Percentiles rank a stretch among this genome's conserved stretches.
These are phyloP conservation scores for Ormyrus labotus DNA, from an alignment of 2,888 invertebrate species.

Conservation along the genomic window DNA sequence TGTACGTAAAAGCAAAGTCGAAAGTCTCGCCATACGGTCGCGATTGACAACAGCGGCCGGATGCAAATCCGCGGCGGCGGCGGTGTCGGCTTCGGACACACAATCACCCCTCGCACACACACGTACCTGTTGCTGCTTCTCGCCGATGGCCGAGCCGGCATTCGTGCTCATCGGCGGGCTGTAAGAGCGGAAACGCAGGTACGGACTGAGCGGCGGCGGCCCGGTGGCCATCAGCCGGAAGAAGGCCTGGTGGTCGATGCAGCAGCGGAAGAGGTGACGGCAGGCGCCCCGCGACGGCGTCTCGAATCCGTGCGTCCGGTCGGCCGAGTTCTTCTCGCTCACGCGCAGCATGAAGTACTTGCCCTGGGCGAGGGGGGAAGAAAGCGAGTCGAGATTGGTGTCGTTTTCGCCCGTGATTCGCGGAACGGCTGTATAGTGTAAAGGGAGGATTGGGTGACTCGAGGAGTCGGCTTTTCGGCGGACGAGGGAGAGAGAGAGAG, in stretches of 20 bases:
- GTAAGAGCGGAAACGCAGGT: slow-evolving; percentile 74
- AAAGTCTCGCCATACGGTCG: no score
- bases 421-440: background rate
- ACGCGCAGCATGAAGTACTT: slow-evolving; percentile 97
- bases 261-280: slow-evolving; percentile 97
- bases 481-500: no score
- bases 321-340: slow-evolving; percentile 97
- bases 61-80: no score
- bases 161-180: slow-evolving; percentile 67
- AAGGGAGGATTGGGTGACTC: background rate
- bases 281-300: slow-evolving; percentile 94
- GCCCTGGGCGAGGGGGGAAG: slow-evolving; percentile 76
- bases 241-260: slow-evolving; percentile 96
- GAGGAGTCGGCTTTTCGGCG: no score
- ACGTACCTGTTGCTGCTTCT: slow-evolving; percentile 54
- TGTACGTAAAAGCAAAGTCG: no score
- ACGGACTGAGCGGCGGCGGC: slow-evolving; percentile 74
- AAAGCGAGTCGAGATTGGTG: background rate
- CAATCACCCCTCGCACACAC: no score
- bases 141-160: slow-evolving; percentile 21
- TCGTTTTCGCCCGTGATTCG: background rate
- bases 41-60: no score
- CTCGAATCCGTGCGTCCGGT: slow-evolving; percentile 97
- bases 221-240: slow-evolving; percentile 88
- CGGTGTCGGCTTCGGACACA: no score